phyloP scores from a whole-genome alignment of 2,888 invertebrate species.

The Scaptomyza cyrtandrae region DNA sequence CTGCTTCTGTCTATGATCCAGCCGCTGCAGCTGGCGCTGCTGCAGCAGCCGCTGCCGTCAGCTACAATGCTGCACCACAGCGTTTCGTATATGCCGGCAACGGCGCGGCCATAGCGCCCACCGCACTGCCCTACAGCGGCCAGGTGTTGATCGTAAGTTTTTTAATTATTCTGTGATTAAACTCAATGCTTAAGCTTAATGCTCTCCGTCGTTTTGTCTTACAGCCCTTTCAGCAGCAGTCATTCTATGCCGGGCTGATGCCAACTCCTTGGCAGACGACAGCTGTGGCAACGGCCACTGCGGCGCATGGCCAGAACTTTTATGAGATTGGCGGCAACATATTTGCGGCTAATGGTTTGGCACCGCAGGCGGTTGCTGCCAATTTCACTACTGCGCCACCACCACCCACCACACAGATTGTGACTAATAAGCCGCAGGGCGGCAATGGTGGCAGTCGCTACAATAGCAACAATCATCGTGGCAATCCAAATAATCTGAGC shows the following conservation, averaged over 20 bases:
- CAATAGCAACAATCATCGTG: conserved; percentile 77
- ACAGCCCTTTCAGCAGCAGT: conserved; percentile 87
- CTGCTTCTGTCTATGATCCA: conserved; percentile 87
- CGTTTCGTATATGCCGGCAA: conserved; percentile 87
- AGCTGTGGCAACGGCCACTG: conserved; percentile 84
- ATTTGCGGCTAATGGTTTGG: conserved; percentile 89
- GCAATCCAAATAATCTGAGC: conserved; percentile 75
- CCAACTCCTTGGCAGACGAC: conserved; percentile 85
- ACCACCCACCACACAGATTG: conserved; percentile 75
- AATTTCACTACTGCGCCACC: conserved; percentile 79
- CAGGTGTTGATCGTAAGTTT: conserved; percentile 88
- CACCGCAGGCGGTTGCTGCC: conserved; percentile 87
- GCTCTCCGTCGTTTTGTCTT: conserved; percentile 49
- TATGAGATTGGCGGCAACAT: conserved; percentile 89
- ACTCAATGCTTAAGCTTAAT: neutral
- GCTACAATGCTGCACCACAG: conserved; percentile 86
- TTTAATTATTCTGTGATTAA: neutral
- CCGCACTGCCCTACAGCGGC: conserved; percentile 86
- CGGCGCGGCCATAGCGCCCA: conserved; percentile 85
- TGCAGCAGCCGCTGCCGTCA: conserved; percentile 80
- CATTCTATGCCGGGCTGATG: conserved; percentile 88
- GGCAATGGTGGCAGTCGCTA: conserved; percentile 76
- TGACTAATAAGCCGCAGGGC: conserved; percentile 73
- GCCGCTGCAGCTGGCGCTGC: conserved; percentile 82
- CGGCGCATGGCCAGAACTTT: conserved; percentile 86